Conservation (phyloP, 2,888 invertebrate genomes). For the Brachylomia viminalis region DNA sequence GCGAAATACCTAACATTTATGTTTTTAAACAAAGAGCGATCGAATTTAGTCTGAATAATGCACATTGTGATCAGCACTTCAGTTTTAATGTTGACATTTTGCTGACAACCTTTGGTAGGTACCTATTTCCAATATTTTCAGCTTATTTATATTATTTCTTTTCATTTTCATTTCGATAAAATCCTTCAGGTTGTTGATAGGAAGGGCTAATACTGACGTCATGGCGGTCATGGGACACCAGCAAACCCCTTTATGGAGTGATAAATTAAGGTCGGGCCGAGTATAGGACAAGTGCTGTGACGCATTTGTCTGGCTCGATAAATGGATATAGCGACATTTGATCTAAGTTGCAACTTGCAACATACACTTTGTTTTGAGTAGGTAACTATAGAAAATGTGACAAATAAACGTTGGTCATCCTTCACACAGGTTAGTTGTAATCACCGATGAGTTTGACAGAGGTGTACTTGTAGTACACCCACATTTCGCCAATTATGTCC, state of each 20-base stretch:
- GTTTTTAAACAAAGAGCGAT: conserved; percentile 22
- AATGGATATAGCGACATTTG: conserved; percentile 2
- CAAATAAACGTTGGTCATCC: neutral
- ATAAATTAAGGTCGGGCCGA: conserved; percentile 16
- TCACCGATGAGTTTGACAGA: neutral
- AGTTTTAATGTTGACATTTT: neutral
- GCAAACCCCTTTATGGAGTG: conserved; percentile 11
- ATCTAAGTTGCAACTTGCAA: neutral
- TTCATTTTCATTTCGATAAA: neutral
- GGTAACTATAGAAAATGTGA: neutral
- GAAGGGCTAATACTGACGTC: neutral
- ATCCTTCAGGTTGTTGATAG: neutral
- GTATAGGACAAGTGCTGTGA: conserved; percentile 18
- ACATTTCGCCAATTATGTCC: neutral
- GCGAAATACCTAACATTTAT: conserved; percentile 14
- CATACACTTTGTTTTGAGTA: neutral
- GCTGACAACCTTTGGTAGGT: neutral
- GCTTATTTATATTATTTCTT: neutral
- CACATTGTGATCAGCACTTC: neutral
- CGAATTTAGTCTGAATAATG: conserved; percentile 5
- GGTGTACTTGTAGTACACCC: neutral
- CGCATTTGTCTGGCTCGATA: conserved; percentile 21
- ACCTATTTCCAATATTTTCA: neutral
- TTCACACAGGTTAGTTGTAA: neutral
- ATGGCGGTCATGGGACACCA: conserved; percentile 8